Base-by-base conservation (phyloP, 2,113 vertebrate species). In the Gasterosteus aculeatus region DNA sequence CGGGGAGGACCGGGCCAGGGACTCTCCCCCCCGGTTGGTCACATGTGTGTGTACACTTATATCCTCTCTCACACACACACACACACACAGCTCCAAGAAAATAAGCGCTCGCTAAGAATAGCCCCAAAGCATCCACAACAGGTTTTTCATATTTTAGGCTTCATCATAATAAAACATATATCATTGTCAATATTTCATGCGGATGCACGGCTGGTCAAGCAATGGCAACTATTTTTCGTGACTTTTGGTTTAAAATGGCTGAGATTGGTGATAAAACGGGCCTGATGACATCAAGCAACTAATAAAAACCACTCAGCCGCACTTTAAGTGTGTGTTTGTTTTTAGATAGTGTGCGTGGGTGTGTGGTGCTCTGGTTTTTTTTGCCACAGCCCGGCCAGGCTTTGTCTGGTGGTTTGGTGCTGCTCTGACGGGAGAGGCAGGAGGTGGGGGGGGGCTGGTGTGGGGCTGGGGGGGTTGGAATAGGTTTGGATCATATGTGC, bases 381-480 rank as follows among this genome's bases (percentile, higher is more conserved):
- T 22, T 75, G 58, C 65, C 78, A 53, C 49, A 62, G 80, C 82
- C 58, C 80, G 38, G 85, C 72, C 82, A 78, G 53, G 85, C 85
- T 88, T 85, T 90, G 89, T 88, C 82, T 91, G 31, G 77, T 78
- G 85, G 80, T 74, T 72, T 75, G 85, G 68, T 72, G 81, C 54
- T 59, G 65, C 58, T 81, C 81, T 85, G 76, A 72, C 12, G 56
- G 80, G 73, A 77, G 73, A 64, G 72, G 74, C 26, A 29, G 53
- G 29, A 11, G 18, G 26, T n/a, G 19, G 51, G 80, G 51, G 80
- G 75, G 73, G 73, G 72, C 68, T 26, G 22, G 22, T 26, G 22
- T 26, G 22, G 22, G 22, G 73, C 16, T 16, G 39, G 4, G 77
- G 57, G 74, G 6, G 65, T 76, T 59, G 82, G n/a, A 31, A 15